Base-by-base conservation (phyloP, 2,113 vertebrate species). In the Lepidothrix coronata region DNA sequence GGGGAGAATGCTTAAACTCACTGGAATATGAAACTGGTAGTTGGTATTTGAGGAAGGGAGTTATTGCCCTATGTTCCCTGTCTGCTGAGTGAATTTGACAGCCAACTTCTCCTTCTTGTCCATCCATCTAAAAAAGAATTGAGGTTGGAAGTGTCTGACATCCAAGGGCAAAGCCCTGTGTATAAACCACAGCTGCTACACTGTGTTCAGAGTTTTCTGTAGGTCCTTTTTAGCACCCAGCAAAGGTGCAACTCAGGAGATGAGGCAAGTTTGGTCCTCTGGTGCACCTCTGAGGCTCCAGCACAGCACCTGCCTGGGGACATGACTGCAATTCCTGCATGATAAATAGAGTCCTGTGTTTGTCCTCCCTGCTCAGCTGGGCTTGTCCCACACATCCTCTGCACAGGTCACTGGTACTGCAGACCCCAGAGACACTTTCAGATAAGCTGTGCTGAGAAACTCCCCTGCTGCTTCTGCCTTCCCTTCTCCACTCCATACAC, bases 261-360 rank as follows among this genome's bases (percentile, higher is more conserved):
- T 1, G 3, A 48, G 0, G 17, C 4, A 3, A 11, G 44, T 67
- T 55, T 33, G 68, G 46, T 44, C 24, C 68, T 30, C 48, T 27
- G 58, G 30, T 52, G 12, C 54, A 24, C 4, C 27, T 27, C 46
- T 1, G 46, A 48, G 55, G 27, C 30, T 39, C 33, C 66, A 41
- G 52, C 2, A 11, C 61, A 44, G 61, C 31, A 12, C 15, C 57
- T 17, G 17, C 22, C 19, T 8, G 37, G 12, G 37, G 14, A 39
- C 37, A 25, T 0, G 0, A 13, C 55, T 1, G 13, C 62, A 55
- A 9, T 19, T 25, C 23, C 13, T n/a, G 21, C 25, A 28, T 25
- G 76, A 41, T 28, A 62, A 62, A 35, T 8, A 18, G 37, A 46
- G n/a, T 8, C 44, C 1, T 4, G 30, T 2, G 9, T 54, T 59